Percentiles rank a stretch among this genome's conserved stretches.
Evolutionary conservation across 2,888 invertebrate genomes (phyloP).

Genomic region (Clistopyga incitator): DNA sequence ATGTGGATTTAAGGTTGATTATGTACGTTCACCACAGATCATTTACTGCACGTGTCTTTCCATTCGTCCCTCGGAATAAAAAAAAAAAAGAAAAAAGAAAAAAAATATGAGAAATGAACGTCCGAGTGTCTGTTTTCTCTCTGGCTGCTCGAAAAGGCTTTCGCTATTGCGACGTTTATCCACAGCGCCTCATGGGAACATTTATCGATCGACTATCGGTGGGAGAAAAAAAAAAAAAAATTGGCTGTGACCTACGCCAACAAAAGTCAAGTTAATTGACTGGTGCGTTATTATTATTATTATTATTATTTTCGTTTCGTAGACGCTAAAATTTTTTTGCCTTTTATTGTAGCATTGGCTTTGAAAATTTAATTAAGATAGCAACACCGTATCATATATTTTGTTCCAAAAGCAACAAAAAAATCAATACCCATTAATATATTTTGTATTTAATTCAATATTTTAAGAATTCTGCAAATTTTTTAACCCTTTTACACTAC

Average conservation of each 20-base stretch:
- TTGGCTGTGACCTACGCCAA: constrained; percentile 45
- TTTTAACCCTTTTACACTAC: no score
- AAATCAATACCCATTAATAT: no score
- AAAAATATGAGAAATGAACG: neutral
- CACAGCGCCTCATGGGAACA: constrained; percentile 11
- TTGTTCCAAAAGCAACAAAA: no score
- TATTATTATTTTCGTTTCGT: no score
- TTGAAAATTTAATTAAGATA: no score
- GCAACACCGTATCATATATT: no score
- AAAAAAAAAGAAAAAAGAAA: no score
- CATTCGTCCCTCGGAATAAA: no score
- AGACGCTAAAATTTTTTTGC: neutral
- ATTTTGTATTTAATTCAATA: no score
- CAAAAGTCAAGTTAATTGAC: constrained; percentile 30
- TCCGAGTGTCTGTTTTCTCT: constrained; percentile 11
- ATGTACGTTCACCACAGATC: neutral
- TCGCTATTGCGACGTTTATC: constrained; percentile 29
- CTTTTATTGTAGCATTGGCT: no score
- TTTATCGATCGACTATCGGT: constrained; percentile 44
- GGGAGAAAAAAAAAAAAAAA: constrained; percentile 14
- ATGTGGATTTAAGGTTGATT: neutral
- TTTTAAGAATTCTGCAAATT: no score
- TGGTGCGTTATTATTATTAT: no score
- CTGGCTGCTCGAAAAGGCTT: constrained; percentile 29
- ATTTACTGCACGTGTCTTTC: neutral